phyloP scores from a whole-genome alignment of 1,140 invertebrate species.

The Trichomalopsis sarcophagae region DNA sequence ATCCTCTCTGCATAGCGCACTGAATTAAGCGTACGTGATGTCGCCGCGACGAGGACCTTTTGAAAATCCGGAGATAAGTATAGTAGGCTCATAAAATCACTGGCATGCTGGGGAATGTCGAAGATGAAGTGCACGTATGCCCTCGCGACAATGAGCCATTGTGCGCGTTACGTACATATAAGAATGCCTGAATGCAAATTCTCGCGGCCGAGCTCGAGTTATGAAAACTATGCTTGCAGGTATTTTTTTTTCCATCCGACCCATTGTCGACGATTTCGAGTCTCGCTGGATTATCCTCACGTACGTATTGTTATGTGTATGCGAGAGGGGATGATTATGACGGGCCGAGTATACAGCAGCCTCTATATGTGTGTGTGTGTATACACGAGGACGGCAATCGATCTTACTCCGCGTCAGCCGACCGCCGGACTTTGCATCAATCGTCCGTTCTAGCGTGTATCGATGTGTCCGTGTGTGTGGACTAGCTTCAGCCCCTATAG shows the following conservation, averaged over 20 bases:
- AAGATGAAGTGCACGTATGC: not conserved
- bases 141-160: constrained; percentile 23
- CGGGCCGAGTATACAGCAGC: no score
- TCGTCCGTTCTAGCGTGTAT: not conserved
- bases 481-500: not conserved
- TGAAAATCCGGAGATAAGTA: not conserved
- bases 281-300: not conserved
- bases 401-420: constrained; percentile 13
- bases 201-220: not conserved
- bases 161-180: not conserved
- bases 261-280: not conserved
- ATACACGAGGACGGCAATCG: not conserved
- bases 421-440: constrained; percentile 18
- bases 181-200: constrained; percentile 13
- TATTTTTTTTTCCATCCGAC: not conserved
- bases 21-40: not conserved
- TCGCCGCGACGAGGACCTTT: not conserved
- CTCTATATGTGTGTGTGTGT: not conserved
- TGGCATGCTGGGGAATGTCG: not conserved
- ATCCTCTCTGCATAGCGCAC: not conserved
- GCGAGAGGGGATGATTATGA: not conserved
- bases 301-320: not conserved
- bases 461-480: not conserved
- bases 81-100: not conserved
- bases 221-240: not conserved